Evolutionary conservation across 2,797 vertebrate species (phyloP), one percentile per base, ranked within the genome.

Genomic region (Benthosema pterotum): DNA sequence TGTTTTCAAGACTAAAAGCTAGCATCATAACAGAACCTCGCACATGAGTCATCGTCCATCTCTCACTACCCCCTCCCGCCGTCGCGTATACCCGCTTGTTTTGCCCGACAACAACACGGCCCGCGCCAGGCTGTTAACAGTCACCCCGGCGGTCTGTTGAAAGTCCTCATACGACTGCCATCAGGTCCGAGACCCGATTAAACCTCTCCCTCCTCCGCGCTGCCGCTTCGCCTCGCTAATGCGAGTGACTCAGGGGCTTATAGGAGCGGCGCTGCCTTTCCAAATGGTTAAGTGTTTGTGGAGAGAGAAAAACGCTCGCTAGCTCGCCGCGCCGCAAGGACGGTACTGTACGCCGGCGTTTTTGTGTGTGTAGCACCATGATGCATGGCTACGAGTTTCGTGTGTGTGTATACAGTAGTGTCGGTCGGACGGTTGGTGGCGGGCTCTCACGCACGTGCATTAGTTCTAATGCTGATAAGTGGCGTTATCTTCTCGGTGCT

Each of bases 131-230:
- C 79, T 69, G 79, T 80, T 71, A 63, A 57, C 13, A 14, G 60
- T 50, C 63, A 52, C 69, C 52, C 76, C 72, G n/a, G n/a, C n/a
- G n/a, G 63, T 67, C 79, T 78, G 72, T 9, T 22, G 53, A 79
- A 72, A 73, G 74, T 82, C 81, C 86, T 86, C 81, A 80, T 83
- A n/a, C n/a, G 83, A 86, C 86, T 82, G 80, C 80, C 77, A 69
- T 86, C 79, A 77, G 66, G 81, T 87, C 83, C 82, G 71, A 54
- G 66, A 57, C 70, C 69, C 72, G 68, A 13, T 68, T 70, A 72
- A 68, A 69, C 71, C 74, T 83, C 56, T 77, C 57, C 74, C 82
- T 79, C 85, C 87, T 83, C 84, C 80, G 50, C 78, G 11, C 8
- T 38, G 8, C 32, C 32, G 25, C 42, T 72, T n/a, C 59, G 67